A percentile compares a stretch with the other conserved stretches of the same genome.
Evolutionary conservation across 2,888 invertebrate genomes (phyloP).

Genomic region (Tachina lurida): DNA sequence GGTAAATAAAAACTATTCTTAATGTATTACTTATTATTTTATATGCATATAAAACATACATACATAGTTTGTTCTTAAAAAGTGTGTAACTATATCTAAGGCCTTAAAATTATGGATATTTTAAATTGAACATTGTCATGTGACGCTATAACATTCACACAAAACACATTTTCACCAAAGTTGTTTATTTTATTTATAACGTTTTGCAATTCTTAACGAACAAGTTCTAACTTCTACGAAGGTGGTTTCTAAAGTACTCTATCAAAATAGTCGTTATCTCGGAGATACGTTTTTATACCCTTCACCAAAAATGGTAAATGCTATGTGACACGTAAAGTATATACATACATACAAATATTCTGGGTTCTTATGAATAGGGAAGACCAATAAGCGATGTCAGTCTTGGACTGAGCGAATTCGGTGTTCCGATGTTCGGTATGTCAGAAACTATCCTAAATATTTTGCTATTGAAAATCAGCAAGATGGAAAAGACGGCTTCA

Average conservation of each 20-base stretch:
- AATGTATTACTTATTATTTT: background rate
- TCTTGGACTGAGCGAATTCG: too few species aligned
- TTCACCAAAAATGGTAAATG: too few species aligned
- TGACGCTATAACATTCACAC: constrained; percentile 35
- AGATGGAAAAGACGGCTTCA: too few species aligned
- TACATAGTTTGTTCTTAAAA: background rate
- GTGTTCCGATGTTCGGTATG: too few species aligned
- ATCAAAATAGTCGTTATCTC: background rate
- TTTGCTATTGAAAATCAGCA: too few species aligned
- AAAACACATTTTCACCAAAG: constrained; percentile 38
- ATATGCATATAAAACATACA: background rate
- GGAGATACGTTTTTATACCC: too few species aligned
- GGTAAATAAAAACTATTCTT: too few species aligned
- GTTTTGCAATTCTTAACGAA: constrained; percentile 21
- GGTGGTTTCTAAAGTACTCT: background rate
- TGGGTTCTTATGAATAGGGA: too few species aligned
- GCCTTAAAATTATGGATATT: constrained; percentile 24
- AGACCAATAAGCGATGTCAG: too few species aligned
- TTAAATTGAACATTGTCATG: constrained; percentile 43
- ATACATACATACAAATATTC: too few species aligned
- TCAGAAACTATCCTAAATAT: too few species aligned
- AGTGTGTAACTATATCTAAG: constrained; percentile 15
- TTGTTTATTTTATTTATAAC: constrained; percentile 24
- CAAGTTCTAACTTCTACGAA: background rate
- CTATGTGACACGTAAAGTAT: too few species aligned